Base-by-base conservation (phyloP, 2,113 vertebrate species). In the Callipepla squamata region DNA sequence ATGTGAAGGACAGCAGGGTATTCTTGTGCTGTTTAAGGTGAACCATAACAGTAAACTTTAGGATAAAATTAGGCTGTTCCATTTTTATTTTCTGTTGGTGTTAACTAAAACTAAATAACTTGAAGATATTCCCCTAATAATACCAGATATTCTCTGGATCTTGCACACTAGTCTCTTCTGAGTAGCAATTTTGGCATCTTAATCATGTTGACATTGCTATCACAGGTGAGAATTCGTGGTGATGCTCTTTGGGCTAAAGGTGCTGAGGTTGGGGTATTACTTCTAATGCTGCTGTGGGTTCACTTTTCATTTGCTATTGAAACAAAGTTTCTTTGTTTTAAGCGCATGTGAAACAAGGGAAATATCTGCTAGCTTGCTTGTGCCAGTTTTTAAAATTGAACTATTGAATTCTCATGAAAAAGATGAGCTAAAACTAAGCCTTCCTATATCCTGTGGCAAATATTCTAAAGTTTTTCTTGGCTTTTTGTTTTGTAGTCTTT, bases 401-500 rank as follows among this genome's bases (percentile, higher is more conserved):
- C 21, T 22, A 6, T 10, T 58, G 9, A n/a, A 77, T 81, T 79
- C 72, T 53, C 78, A 80, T 90, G 61, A 40, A 67, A 30, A 74
- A 70, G 9, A 40, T 23, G 26, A 70, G n/a, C 15, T 90, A 87
- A 94, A 88, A 88, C 62, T 95, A 89, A 96, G 68, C 62, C 78
- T 59, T 74, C 77, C 91, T 59, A 34, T 72, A 47, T 74, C 82
- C 74, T 95, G 72, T 97, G 89, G 82, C 83, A 96, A 96, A 78
- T 89, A 76, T 88, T 95, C 42, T 91, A 19, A 92, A 91, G 63
- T 80, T 88, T 87, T 89, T 88, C 76, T 82, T 90, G 85, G 67
- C 94, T 81, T 91, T 85, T 95, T 95, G 87, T 96, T 95, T 94
- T 96, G 77, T 94, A 87, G 79, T 96, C 68, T 95, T 96, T 94